Base-by-base conservation (phyloP, 37 sponge, comb jelly and placozoan species). In the Oopsacas minuta region DNA sequence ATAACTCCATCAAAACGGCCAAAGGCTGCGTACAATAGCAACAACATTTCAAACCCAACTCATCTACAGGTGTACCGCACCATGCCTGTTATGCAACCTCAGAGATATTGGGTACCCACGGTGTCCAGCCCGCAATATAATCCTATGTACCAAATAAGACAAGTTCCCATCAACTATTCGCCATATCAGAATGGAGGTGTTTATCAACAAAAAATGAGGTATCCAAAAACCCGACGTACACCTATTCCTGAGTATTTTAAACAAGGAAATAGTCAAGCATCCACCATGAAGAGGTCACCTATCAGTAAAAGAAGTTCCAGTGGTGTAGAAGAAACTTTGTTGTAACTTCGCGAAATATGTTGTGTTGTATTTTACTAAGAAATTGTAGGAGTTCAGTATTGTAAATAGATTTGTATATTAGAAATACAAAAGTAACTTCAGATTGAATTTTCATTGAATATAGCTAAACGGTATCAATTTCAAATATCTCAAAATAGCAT, bases 301-400 rank as follows among this genome's bases (percentile, higher is more conserved):
- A 12, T 3, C 22, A 61, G 22, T 25, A 25, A n/a, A 12, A 3
- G 28, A 61, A 61, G 75, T 61, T 10, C 30, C 75, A 25, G 28
- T 61, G n/a, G n/a, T n/a, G n/a, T n/a, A n/a, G 75, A 61, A 12
- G 75, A 61, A 61, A 61, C 75, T 61, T n/a, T n/a, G n/a, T n/a
- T n/a, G n/a, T n/a, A n/a, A n/a, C n/a, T n/a, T n/a, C n/a, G n/a
- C n/a, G n/a, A n/a, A n/a, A n/a, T n/a, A n/a, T n/a, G n/a, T n/a
- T n/a, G n/a, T n/a, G n/a, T n/a, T n/a, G n/a, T n/a, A n/a, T n/a
- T n/a, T n/a, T n/a, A n/a, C n/a, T n/a, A n/a, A n/a, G n/a, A n/a
- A n/a, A n/a, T n/a, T n/a, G n/a, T n/a, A n/a, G n/a, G n/a, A n/a
- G n/a, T n/a, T n/a, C n/a, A n/a, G n/a, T n/a, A n/a, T n/a, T n/a